phyloP scores from a whole-genome alignment of 1,140 invertebrate genomes.

The Danaus plexippus region DNA sequence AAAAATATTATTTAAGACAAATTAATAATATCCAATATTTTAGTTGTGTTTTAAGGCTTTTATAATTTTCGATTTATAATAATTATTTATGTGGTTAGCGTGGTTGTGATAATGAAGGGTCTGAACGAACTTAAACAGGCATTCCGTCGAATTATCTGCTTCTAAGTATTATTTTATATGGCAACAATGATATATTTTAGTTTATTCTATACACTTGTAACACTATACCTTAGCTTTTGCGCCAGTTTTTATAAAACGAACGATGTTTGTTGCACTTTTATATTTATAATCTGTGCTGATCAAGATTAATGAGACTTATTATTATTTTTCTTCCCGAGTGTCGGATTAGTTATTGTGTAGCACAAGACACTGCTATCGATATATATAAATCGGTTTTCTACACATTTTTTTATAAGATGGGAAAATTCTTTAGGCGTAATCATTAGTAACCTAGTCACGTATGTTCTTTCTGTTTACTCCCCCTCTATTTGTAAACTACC shows the following conservation, averaged over 20 bases:
- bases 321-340: slow-evolving; percentile 9
- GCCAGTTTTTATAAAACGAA: slow-evolving; percentile 14
- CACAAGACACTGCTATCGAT: slow-evolving; percentile 9
- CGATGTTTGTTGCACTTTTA: slow-evolving; percentile 34
- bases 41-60: slow-evolving; percentile 2
- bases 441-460: slow-evolving; percentile 58
- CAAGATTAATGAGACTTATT: slow-evolving; percentile 2
- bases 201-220: slow-evolving; percentile 46
- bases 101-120: slow-evolving; percentile 16
- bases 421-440: slow-evolving; percentile 36
- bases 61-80: slow-evolving; percentile 6
- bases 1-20: not conserved
- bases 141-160: slow-evolving; percentile 32
- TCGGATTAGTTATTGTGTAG: slow-evolving; percentile 1
- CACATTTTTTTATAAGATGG: slow-evolving; percentile 17
- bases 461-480: slow-evolving; percentile 33
- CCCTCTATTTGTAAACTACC: slow-evolving; percentile 44
- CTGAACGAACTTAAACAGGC: slow-evolving; percentile 12
- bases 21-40: slow-evolving; percentile 3
- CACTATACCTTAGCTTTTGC: slow-evolving; percentile 42
- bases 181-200: slow-evolving; percentile 34
- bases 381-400: slow-evolving; percentile 13
- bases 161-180: slow-evolving; percentile 25
- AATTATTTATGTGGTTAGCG: slow-evolving; percentile 9
- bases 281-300: slow-evolving; percentile 15